phyloP scores from a whole-genome alignment of 1,140 invertebrate species.

The Dryas iulia region DNA sequence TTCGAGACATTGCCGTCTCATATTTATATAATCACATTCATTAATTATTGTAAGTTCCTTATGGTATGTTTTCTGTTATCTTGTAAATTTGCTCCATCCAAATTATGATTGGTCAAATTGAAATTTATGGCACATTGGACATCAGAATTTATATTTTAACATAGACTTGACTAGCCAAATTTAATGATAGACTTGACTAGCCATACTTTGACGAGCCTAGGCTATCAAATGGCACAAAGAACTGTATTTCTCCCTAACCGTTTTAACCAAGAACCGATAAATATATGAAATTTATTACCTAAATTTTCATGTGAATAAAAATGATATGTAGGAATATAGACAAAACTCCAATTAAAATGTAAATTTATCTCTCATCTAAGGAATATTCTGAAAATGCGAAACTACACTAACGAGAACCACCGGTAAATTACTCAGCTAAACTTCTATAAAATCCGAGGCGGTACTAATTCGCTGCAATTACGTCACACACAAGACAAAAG shows the following conservation, averaged over 20 bases:
- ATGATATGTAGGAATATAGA: background rate
- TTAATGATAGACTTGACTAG: too few relatives aligned
- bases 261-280: background rate
- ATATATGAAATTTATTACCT: background rate
- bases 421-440: slow-evolving; percentile 30
- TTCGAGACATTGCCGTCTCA: too few relatives aligned
- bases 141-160: too few relatives aligned
- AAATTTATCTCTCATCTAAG: background rate
- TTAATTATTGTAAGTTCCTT: too few relatives aligned
- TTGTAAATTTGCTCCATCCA: too few relatives aligned
- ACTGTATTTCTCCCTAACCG: background rate
- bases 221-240: too few relatives aligned
- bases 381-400: background rate
- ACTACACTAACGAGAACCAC: slow-evolving; percentile 9
- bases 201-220: too few relatives aligned
- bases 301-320: background rate
- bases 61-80: too few relatives aligned
- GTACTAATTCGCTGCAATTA: slow-evolving; percentile 58
- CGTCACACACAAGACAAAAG: slow-evolving; percentile 67
- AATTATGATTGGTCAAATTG: too few relatives aligned
- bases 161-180: too few relatives aligned
- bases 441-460: slow-evolving; percentile 39
- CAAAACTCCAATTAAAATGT: background rate
- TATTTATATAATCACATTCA: too few relatives aligned
- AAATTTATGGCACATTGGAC: too few relatives aligned